Percentiles rank a stretch among this genome's conserved stretches.
Evolutionary conservation across 2,888 invertebrate genomes (phyloP).

Genomic region (Apotomis turbidana): DNA sequence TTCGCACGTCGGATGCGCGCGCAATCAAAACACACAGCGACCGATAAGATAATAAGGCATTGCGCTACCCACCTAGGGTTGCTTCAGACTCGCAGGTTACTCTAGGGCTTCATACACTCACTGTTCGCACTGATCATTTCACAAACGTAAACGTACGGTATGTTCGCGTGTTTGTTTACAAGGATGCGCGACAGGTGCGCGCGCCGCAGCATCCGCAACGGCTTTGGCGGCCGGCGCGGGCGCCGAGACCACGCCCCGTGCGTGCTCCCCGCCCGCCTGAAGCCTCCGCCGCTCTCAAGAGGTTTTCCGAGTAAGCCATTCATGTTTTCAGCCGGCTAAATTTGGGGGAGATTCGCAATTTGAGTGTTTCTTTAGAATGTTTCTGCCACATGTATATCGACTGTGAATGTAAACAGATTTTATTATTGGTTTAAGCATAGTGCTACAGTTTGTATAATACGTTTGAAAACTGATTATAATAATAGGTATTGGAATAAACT

Average conservation of each 20-base stretch:
- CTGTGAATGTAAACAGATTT: too few relatives aligned
- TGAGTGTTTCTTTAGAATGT: not conserved
- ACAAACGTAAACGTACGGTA: slow-evolving; percentile 56
- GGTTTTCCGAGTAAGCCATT: slow-evolving; percentile 3
- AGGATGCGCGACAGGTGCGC: slow-evolving; percentile 66
- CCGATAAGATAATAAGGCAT: slow-evolving; percentile 71
- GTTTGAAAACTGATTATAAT: too few relatives aligned
- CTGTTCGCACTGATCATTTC: slow-evolving; percentile 72
- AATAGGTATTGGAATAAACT: too few relatives aligned
- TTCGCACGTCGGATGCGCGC: slow-evolving; percentile 65
- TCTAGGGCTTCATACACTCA: slow-evolving; percentile 55
- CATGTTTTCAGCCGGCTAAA: not conserved
- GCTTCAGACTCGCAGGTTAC: slow-evolving; percentile 62
- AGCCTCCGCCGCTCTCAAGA: slow-evolving; percentile 30
- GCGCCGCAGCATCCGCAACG: slow-evolving; percentile 77
- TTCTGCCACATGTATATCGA: not conserved
- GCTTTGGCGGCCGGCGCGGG: slow-evolving; percentile 58
- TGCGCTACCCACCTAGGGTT: slow-evolving; percentile 74
- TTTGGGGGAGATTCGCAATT: not conserved
- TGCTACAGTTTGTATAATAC: too few relatives aligned
- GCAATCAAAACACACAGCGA: slow-evolving; percentile 61
- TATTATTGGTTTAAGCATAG: too few relatives aligned
- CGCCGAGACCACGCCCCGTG: slow-evolving; percentile 75
- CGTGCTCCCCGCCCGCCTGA: slow-evolving; percentile 68
- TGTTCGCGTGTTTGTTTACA: slow-evolving; percentile 43